Base-by-base conservation (phyloP, 2,888 invertebrate genomes). In the Agrotis segetum region DNA sequence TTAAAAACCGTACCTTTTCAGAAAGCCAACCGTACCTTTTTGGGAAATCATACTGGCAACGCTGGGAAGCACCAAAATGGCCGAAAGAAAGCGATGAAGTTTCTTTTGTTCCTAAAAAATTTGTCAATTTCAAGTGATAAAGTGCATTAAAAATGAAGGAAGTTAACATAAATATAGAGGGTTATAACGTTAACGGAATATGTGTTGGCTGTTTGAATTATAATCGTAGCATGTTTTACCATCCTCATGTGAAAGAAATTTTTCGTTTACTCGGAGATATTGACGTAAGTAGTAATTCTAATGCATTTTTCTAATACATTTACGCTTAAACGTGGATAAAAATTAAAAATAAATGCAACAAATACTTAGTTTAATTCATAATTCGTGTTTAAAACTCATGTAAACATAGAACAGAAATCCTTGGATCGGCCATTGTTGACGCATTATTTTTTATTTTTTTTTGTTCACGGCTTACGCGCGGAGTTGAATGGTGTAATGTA, bases 101-200 rank as follows among this genome's bases (percentile, higher is more conserved):
- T 89, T 93, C 91, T 89, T 88, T 90, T 87, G 79, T 77, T 85
- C 83, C 75, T 86, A 91, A 88, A 92, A 77, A 83, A 90, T 90
- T 89, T 77, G 59, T 60, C 67, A 71, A 73, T 46, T 50, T 19
- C 21, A 71, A 67, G n/a, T 62, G 49, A 9, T 44, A 70, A 78
- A 83, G 62, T 67, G 40, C 16, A 68, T 74, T 74, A 44, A 91
- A 88, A 88, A 95, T 95, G 95, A 93, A 88, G 81, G 96, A 96
- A 91, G 92, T 96, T 47, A 93, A 96, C 67, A 96, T 96, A 81
- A 95, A 96, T 83, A 96, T 96, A 62, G 96, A 96, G 85, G 96
- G 96, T 3, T 96, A 93, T 70, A 96, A 96, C 85, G 96, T 95
- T 40, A 96, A 96, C 60, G 96, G 96, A 0, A 94, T 96, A 82